Conservation (phyloP, 1,140 invertebrate genomes). For the Aphis craccivora region DNA sequence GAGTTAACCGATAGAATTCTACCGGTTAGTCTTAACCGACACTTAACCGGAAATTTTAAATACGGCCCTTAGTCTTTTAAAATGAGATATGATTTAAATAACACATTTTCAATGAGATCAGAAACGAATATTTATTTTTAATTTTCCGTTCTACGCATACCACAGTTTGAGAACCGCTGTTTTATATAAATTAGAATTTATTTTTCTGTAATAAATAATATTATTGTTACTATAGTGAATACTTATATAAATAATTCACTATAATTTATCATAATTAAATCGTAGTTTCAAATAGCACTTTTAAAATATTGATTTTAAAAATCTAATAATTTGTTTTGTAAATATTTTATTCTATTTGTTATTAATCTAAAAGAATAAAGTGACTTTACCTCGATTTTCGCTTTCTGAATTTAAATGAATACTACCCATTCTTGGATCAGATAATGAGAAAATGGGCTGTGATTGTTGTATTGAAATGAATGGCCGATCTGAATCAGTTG, state of each 20-base stretch:
- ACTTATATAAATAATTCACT: background rate
- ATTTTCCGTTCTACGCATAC: too few species aligned
- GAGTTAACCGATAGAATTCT: too few species aligned
- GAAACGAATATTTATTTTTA: too few species aligned
- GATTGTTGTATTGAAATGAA: slow-evolving; percentile 55
- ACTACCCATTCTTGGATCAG: slow-evolving; percentile 41
- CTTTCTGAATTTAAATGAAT: slow-evolving; percentile 32
- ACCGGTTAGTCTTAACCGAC: too few species aligned
- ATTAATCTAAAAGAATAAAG: background rate
- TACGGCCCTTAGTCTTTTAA: too few species aligned
- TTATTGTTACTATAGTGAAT: background rate
- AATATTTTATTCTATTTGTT: background rate
- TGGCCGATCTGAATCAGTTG: slow-evolving; percentile 42
- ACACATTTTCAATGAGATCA: too few species aligned
- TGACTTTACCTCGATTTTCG: slow-evolving; percentile 44
- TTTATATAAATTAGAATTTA: background rate
- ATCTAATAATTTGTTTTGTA: background rate
- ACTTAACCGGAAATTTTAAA: too few species aligned
- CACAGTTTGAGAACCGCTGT: too few species aligned
- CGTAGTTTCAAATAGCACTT: background rate
- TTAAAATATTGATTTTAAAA: background rate
- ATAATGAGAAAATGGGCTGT: slow-evolving; percentile 45
- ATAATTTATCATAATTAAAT: background rate
- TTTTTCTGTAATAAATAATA: background rate
- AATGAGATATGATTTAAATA: too few species aligned